Base-by-base conservation (phyloP, 2,113 vertebrate genomes). In the Fulica atra region DNA sequence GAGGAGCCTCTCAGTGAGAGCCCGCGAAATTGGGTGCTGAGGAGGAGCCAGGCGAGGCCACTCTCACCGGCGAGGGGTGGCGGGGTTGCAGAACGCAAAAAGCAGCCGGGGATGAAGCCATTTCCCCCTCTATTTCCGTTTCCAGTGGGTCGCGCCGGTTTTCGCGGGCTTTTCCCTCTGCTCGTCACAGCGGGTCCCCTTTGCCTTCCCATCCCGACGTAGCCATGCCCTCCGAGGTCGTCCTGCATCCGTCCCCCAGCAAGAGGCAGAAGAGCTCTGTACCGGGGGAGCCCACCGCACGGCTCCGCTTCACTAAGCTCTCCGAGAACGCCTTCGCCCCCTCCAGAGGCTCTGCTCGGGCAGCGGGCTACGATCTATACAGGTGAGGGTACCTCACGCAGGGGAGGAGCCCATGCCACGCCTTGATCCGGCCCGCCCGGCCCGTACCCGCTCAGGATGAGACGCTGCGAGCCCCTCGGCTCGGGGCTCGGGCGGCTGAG, bases 311-410 rank as follows among this genome's bases (percentile, higher is more conserved):
- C 88, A 98, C 98, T 10, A 99, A 98, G 78, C 98, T 99, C 2
- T 99, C 99, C 0, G 98, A 99, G 31, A 97, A 99, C 46, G 99
- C 99, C 19, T 98, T 84, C 1, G n/a, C 98, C 2, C 99, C 99
- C 0, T 99, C 97, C 54, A 96, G 97, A 69, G 99, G 99, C 33
- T 99, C 99, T 1, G 24, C 96, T 9, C 98, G 98, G 66, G 98
- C 99, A 3, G 99, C 99, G 1, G 99, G 99, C 54, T 99, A 98
- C 73, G 99, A 99, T 53, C 97, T 99, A 4, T 99, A 99, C 98
- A 99, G 99, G 99, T 99, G 93, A 95, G 98, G 82, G 44, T 4
- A 1, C 19, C 26, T 15, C 53, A 6, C 1, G 4, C 16, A 2
- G 3, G 11, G n/a, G 6, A 53, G n/a, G 3, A 3, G 53, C 35